Base-by-base conservation (phyloP, 2,113 vertebrate species). In the Solea senegalensis region DNA sequence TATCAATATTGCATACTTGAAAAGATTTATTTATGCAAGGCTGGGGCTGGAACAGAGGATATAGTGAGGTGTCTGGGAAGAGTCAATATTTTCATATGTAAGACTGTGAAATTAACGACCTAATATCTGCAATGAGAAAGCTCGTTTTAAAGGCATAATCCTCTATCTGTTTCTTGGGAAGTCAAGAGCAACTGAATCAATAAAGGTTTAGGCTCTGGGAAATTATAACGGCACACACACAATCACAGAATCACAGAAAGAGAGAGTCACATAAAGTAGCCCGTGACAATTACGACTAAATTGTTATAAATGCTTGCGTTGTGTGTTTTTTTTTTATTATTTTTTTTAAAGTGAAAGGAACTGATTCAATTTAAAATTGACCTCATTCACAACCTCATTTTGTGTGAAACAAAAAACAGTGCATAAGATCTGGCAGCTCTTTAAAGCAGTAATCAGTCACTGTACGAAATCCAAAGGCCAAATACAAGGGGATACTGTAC, bases 41-140 rank as follows among this genome's bases (percentile, higher is more conserved):
- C 71, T 41, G 68, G 14, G 46, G 85, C 78, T 64, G 82, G 82
- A 68, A 71, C 76, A 51, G 83, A 82, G 82, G 74, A 85, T 88
- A 82, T 83, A 83, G 59, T 43, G 71, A 48, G 77, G 78, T 85
- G 84, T 89, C 86, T 93, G 91, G 89, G 92, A 93, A 92, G 90
- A 84, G 88, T 93, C 93, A 87, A 93, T 93, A 92, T 89, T 93
- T 93, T 92, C 89, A 92, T 88, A 90, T 92, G 90, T 93, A 92
- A 92, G 89, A 82, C 88, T 89, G 81, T 90, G 86, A 92, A 92
- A 93, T 93, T 86, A 94, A 92, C 92, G 90, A 90, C 86, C 89
- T 91, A 88, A 91, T 91, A 91, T 90, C 90, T 91, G 82, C 88
- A 86, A 89, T 88, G 87, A 92, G 88, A 89, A 90, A 86, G 88